Conservation (phyloP, 2,888 invertebrate species). For the Zhuqinia jingwanae region DNA sequence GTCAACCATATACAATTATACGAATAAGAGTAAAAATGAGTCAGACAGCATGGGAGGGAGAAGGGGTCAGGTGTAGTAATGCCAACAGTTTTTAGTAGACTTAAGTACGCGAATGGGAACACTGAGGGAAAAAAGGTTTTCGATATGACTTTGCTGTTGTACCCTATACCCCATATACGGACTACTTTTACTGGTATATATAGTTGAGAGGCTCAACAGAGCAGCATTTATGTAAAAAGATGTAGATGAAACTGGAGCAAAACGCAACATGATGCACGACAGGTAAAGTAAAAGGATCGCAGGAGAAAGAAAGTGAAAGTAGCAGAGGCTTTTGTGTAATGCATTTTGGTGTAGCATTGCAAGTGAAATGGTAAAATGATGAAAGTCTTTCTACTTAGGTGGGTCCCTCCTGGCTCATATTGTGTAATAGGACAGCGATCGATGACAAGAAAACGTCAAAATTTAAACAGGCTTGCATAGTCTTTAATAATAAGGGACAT, state of each 20-base stretch:
- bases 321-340: neutral
- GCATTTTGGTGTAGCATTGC: neutral
- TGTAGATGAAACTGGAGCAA: neutral
- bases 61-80: neutral
- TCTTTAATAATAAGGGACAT: too few species aligned
- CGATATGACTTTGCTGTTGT: neutral
- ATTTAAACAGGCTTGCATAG: too few species aligned
- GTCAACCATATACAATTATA: neutral
- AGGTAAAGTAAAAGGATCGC: neutral
- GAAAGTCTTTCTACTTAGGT: too few species aligned
- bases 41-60: neutral
- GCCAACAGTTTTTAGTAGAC: too few species aligned
- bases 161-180: neutral
- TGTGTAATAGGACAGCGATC: neutral
- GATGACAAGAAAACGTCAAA: neutral
- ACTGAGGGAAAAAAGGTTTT: neutral
- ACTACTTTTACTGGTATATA: neutral
- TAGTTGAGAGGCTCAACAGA: too few species aligned
- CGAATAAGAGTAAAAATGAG: slow-evolving; percentile 9
- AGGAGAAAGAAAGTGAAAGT: neutral
- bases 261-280: neutral
- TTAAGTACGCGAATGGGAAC: too few species aligned
- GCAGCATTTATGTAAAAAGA: neutral
- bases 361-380: too few species aligned
- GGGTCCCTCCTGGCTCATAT: too few species aligned